Evolutionary conservation across 2,797 vertebrate genomes (phyloP), one percentile per base, ranked within the genome.

Genomic region (Myioborus melanocephalus): DNA sequence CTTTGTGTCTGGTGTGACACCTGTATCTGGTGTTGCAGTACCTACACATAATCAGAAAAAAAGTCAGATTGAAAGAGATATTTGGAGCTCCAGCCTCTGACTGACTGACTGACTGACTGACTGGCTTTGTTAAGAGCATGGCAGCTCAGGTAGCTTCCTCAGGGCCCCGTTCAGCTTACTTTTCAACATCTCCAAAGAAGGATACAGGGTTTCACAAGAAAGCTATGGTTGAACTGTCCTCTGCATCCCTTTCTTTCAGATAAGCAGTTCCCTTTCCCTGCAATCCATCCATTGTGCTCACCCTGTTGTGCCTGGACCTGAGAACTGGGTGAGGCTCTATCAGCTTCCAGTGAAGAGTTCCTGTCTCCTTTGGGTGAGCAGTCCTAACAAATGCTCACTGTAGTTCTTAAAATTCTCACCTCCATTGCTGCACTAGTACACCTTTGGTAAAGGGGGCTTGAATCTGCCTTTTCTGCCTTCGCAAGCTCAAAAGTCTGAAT

Each of bases 291-390:
- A 64, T 24, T 73, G 18, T 13, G 2, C 34, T 79, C 28, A n/a
- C 5, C 6, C 34, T 0, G 0, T 10, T 20, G 57, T 0, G 0
- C 34, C 46, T 53, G 19, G 34, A 34, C 7, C 8, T 43, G 6
- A 49, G 41, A 34, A 17, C 3, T 24, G 32, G 8, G 5, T 47
- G 17, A 61, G 50, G 23, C 12, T 20, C 5, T 39, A 37, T 30
- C 12, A 39, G 24, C 20, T 60, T 19, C 7, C 19, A 34, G 1
- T 6, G 56, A 23, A 66, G n/a, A 34, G 3, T 23, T 65, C 24
- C 6, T 56, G 20, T 23, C 16, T 73, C 44, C 52, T 9, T 27
- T 53, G 30, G 10, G 15, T 61, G 21, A 68, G 19, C 34, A 70
- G 14, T 28, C 39, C 19, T 73, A 83, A 63, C 14, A 7, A 6